Evolutionary conservation across 2,888 invertebrate species (phyloP).

Genomic region (Nebria brevicollis): DNA sequence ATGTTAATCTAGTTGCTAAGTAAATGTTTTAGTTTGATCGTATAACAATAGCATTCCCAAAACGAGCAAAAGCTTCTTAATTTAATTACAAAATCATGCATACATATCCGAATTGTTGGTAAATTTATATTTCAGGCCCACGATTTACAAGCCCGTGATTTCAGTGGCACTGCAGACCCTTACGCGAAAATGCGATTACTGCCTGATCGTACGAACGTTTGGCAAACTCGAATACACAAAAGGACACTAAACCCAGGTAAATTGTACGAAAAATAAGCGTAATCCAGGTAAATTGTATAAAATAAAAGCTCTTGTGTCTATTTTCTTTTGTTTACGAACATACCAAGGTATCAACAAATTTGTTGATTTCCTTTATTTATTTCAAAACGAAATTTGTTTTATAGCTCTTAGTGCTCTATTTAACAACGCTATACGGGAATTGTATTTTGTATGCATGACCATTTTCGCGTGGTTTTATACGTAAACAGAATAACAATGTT

Average conservation of each 20-base stretch:
- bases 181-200: conserved; percentile 73
- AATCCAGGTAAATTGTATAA: not conserved
- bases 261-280: not conserved
- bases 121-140: conserved; percentile 62
- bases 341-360: too few relatives aligned
- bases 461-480: not conserved
- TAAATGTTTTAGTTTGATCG: too few relatives aligned
- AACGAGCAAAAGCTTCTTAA: too few relatives aligned
- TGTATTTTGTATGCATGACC: not conserved
- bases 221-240: conserved; percentile 73
- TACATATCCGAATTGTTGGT: not conserved
- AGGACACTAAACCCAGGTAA: conserved; percentile 72
- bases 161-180: conserved; percentile 73
- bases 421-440: not conserved
- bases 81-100: too few relatives aligned
- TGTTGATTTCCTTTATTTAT: too few relatives aligned
- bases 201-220: conserved; percentile 70
- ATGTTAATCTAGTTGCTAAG: too few relatives aligned
- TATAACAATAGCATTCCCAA: too few relatives aligned
- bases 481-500: conserved; percentile 3
- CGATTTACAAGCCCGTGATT: conserved; percentile 68
- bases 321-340: too few relatives aligned
- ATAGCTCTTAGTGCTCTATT: not conserved
- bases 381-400: too few relatives aligned
- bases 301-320: too few relatives aligned